These are phyloP conservation scores for Gymnocephalus cernua DNA, from an alignment of 2,113 vertebrate species.

Conservation along the genomic window DNA sequence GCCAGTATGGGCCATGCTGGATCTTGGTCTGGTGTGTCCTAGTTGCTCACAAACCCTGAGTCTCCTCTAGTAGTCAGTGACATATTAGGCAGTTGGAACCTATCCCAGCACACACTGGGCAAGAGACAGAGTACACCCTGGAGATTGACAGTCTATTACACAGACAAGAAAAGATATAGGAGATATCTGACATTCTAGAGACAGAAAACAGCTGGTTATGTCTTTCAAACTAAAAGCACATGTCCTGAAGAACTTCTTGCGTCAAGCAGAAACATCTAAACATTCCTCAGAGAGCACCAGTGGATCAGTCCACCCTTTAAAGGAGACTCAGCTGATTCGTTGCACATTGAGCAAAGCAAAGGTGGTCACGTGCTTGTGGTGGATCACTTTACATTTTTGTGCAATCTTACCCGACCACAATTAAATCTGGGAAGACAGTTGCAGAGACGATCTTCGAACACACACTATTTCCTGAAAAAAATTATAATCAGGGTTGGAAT, in stretches of 20 bases:
- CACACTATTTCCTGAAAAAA: not conserved
- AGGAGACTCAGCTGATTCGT: not conserved
- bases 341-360: slow-evolving; percentile 15
- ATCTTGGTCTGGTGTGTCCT: not conserved
- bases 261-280: not conserved
- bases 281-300: not conserved
- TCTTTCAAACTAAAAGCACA: slow-evolving; percentile 22
- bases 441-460: not conserved
- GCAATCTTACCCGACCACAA: not conserved
- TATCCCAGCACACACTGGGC: not conserved
- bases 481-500: not conserved
- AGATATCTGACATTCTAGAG: not conserved
- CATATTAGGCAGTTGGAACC: not conserved
- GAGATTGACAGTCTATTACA: not conserved
- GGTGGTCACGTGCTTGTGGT: not conserved
- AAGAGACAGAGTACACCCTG: not conserved
- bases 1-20: not conserved
- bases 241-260: not conserved
- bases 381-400: not conserved
- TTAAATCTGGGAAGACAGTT: slow-evolving; percentile 4
- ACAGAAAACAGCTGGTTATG: not conserved
- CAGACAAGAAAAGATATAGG: not conserved
- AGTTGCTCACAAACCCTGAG: not conserved
- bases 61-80: not conserved
- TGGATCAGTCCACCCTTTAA: not conserved